Evolutionary conservation across 2,113 vertebrate genomes (phyloP), one percentile per base, ranked within the genome.

Genomic region (Anas platyrhynchos): DNA sequence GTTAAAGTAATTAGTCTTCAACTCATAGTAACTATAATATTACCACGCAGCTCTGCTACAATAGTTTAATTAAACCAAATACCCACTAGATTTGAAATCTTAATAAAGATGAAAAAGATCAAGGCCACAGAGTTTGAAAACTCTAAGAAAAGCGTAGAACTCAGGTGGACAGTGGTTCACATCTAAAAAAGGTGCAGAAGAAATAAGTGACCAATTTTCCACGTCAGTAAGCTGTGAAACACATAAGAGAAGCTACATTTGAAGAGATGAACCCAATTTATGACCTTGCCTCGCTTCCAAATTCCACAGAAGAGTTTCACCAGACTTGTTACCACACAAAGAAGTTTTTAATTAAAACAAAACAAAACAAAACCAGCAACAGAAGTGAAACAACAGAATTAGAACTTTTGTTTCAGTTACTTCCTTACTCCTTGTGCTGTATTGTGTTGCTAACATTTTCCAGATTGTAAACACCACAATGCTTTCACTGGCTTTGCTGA

Each of bases 61-160:
- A 71, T 12, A 6, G 25, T 89, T 93, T 95, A 96, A 95, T 96
- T 97, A 96, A 92, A 89, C 44, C 32, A 77, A 92, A 97, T 91
- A 82, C 91, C 87, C 91, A 12, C 46, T 86, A 94, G 94, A 89
- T 80, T 84, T 83, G 56, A 87, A 86, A 13, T 68, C 68, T 91
- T 95, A 93, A 93, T 93, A 86, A 91, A 82, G 91, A 90, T 73
- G 44, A 44, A 82, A 92, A 86, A 65, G 11, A 91, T 83, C 55
- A 92, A 93, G 56, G 52, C 65, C 75, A 89, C 26, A 61, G 84
- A 94, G 34, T 83, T 63, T 73, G 31, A 84, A 92, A 77, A 63
- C n/a, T 56, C 7, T 20, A 46, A 91, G 67, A 91, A 85, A 88
- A 67, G 1, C 80, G 62, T 15, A 89, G 88, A 95, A 36, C 10